Evolutionary conservation across 2,888 invertebrate genomes (phyloP), one percentile per base, ranked within the genome.

Genomic region (Dolichomitus sp.): DNA sequence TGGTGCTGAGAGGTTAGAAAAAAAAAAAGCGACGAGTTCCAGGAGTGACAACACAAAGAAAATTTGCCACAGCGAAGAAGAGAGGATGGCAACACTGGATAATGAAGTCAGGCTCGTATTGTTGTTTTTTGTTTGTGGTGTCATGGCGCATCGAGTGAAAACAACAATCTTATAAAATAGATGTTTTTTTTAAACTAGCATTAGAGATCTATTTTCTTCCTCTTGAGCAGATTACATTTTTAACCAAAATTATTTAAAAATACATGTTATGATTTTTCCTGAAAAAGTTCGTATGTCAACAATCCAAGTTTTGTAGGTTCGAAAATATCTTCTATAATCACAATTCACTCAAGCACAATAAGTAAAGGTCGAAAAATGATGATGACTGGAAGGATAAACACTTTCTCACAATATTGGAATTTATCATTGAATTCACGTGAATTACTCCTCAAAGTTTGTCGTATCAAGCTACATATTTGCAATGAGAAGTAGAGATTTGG

Each of bases 31-130:
- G 19, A 54, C 69, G 54, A 69, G 14, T 33, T 48, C 17, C 37
- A 52, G 19, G 65, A 37, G 33, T 37, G 50, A 52, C 73, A 73
- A 50, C 73, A 9, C 40, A 48, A 37, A 69, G 48, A 42, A 40
- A n/a, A 30, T 33, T 65, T 14, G 19, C 14, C 37, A 57, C 73
- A 57, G 30, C 63, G 30, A 54, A 11, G 30, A 61, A 63, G 40
- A 40, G 40, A 27, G 12, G 33, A 23, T 65, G 81, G 72, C 50
- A 73, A n/a, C 76, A 77, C 66, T 77, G 81, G 37, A 72, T 33
- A 14, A 68, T 66, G 59, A 81, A 81, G 65, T 70, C 30, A 48
- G 57, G 17, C 76, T 50, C 50, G 59, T 54, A 45, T 72, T 37
- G 57, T 74, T 14, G 33, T 73, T 59, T 57, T 17, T 73, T 66